Evolutionary conservation across 2,888 invertebrate species (phyloP).

Genomic region (Tetrapedia diversipes): DNA sequence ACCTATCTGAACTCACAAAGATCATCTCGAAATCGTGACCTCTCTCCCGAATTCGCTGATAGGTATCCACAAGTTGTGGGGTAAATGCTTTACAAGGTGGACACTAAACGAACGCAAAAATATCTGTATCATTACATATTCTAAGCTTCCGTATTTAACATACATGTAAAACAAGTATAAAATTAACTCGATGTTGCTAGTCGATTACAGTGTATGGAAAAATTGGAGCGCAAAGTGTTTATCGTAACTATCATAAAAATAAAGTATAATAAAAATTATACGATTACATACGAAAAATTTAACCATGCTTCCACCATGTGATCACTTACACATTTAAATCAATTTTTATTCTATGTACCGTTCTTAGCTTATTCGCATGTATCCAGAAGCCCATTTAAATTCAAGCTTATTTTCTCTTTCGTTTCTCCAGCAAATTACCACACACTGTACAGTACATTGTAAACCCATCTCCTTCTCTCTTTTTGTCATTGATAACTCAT

Average conservation of each 20-base stretch:
- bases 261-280: too few relatives aligned
- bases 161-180: not conserved
- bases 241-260: not conserved
- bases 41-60: constrained; percentile 88
- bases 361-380: too few relatives aligned
- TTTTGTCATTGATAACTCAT: too few relatives aligned
- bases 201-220: not conserved
- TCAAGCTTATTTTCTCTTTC: too few relatives aligned
- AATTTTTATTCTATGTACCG: too few relatives aligned
- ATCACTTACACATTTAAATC: too few relatives aligned
- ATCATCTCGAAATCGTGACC: constrained; percentile 91
- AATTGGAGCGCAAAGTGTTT: not conserved
- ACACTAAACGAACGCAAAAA: constrained; percentile 85
- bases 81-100: constrained; percentile 94
- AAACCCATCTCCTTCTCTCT: too few relatives aligned
- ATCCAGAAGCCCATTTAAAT: too few relatives aligned
- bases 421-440: too few relatives aligned
- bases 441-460: too few relatives aligned
- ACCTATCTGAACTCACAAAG: constrained; percentile 94
- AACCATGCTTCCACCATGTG: too few relatives aligned
- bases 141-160: not conserved
- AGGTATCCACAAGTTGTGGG: constrained; percentile 89
- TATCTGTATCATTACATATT: constrained; percentile 4
- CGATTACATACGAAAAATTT: too few relatives aligned
- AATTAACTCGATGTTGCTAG: not conserved